Evolutionary conservation across 2,797 vertebrate species (phyloP).

Genomic region (Cyclopterus lumpus): DNA sequence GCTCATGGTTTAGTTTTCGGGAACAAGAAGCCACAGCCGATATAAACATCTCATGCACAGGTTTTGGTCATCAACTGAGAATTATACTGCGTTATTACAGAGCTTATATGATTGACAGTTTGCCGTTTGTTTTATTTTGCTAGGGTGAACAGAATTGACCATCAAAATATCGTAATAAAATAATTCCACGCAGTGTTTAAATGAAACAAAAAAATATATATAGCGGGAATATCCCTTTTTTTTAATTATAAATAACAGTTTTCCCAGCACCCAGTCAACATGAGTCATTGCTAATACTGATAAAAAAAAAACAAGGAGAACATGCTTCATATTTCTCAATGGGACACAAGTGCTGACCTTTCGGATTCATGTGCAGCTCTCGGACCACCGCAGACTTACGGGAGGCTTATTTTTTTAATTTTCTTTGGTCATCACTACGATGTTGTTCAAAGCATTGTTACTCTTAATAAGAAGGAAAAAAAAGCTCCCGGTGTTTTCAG

Average conservation of each 20-base stretch:
- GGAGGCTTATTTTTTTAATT: constrained; percentile 23
- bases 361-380: constrained; percentile 54
- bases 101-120: constrained; percentile 61
- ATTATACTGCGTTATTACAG: constrained; percentile 54
- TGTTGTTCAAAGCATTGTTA: constrained; percentile 52
- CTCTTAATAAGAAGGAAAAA: constrained; percentile 54
- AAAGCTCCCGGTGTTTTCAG: constrained; percentile 55
- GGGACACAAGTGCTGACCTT: constrained; percentile 79
- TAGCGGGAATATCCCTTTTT: constrained; percentile 59
- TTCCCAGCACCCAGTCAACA: constrained; percentile 48
- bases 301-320: constrained; percentile 70
- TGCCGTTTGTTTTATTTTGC: constrained; percentile 32
- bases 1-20: constrained; percentile 69
- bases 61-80: constrained; percentile 68
- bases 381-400: constrained; percentile 43
- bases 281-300: constrained; percentile 79
- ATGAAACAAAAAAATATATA: constrained; percentile 49
- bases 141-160: constrained; percentile 31
- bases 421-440: constrained; percentile 74
- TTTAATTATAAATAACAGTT: constrained; percentile 68
- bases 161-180: constrained; percentile 47
- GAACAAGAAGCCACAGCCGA: constrained; percentile 65
- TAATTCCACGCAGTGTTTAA: constrained; percentile 32
- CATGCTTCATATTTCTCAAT: constrained; percentile 75
- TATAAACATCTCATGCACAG: constrained; percentile 60